Percentiles rank a stretch among this genome's conserved stretches.
Conservation (phyloP, 2,888 invertebrate genomes). For the Xanthostigma xanthostigma region DNA sequence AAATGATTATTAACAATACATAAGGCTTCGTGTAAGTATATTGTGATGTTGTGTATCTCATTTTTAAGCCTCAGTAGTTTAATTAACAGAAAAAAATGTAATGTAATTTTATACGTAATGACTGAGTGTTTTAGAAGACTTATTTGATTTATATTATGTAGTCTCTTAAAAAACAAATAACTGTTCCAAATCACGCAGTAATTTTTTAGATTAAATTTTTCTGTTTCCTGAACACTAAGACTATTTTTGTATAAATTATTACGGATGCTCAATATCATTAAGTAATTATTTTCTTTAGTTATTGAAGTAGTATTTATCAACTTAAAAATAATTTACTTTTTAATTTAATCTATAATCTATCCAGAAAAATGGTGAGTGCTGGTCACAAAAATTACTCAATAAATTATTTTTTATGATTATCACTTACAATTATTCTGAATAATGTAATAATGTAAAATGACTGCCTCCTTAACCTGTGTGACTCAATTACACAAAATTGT, state of each 20-base stretch:
- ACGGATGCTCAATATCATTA: conserved; percentile 5
- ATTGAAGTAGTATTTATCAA: too few relatives aligned
- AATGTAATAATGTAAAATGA: conserved; percentile 1
- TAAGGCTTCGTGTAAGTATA: not conserved
- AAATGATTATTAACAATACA: too few relatives aligned
- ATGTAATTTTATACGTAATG: not conserved
- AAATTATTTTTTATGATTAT: not conserved
- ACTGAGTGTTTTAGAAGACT: not conserved
- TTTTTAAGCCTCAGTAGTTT: not conserved
- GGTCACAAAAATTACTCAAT: too few relatives aligned
- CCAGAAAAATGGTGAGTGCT: too few relatives aligned
- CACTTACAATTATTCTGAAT: not conserved
- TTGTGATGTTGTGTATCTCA: not conserved
- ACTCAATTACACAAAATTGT: not conserved
- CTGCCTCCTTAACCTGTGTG: conserved; percentile 4
- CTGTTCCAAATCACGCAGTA: not conserved
- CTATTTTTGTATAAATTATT: conserved; percentile 9
- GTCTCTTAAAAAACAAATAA: not conserved
- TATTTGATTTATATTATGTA: not conserved
- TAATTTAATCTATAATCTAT: too few relatives aligned
- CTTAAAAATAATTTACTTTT: too few relatives aligned
- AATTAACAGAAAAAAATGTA: not conserved
- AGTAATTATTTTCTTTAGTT: not conserved
- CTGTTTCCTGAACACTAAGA: conserved; percentile 35
- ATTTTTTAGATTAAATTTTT: conserved; percentile 16